These are phyloP conservation scores for Eremobia ochroleuca DNA, from an alignment of 2,888 invertebrate species.

Conservation along the genomic window DNA sequence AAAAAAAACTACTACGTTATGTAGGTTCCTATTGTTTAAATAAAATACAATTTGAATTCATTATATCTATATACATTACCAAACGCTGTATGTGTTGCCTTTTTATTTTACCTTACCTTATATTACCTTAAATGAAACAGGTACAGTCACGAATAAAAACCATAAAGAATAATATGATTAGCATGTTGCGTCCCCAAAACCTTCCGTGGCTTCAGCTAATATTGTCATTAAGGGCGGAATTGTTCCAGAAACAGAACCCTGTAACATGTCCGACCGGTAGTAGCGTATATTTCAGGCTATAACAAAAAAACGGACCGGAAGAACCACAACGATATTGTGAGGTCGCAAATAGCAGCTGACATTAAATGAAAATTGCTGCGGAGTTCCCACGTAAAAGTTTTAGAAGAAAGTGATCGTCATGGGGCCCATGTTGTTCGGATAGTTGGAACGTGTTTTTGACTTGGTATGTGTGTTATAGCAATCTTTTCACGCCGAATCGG, in stretches of 20 bases:
- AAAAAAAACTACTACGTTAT: not conserved
- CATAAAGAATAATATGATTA: conserved; percentile 46
- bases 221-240: conserved; percentile 45
- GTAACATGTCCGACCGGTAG: conserved; percentile 49
- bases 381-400: conserved; percentile 55
- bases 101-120: not conserved
- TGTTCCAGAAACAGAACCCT: conserved; percentile 43
- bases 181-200: conserved; percentile 21
- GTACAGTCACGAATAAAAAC: not conserved
- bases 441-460: conserved; percentile 36
- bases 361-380: conserved; percentile 57
- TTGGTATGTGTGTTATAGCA: conserved; percentile 24
- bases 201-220: conserved; percentile 33
- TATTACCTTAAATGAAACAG: not conserved
- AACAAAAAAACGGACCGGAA: conserved; percentile 62
- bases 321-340: conserved; percentile 57
- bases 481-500: conserved; percentile 19
- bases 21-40: not conserved
- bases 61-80: not conserved
- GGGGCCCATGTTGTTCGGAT: conserved; percentile 36
- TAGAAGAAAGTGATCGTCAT: conserved; percentile 39
- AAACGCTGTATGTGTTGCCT: not conserved
- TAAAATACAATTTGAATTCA: not conserved
- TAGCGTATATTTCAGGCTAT: conserved; percentile 49
- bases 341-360: conserved; percentile 49